Evolutionary conservation across 2,888 invertebrate species (phyloP).

Genomic region (Craniophora ligustri): DNA sequence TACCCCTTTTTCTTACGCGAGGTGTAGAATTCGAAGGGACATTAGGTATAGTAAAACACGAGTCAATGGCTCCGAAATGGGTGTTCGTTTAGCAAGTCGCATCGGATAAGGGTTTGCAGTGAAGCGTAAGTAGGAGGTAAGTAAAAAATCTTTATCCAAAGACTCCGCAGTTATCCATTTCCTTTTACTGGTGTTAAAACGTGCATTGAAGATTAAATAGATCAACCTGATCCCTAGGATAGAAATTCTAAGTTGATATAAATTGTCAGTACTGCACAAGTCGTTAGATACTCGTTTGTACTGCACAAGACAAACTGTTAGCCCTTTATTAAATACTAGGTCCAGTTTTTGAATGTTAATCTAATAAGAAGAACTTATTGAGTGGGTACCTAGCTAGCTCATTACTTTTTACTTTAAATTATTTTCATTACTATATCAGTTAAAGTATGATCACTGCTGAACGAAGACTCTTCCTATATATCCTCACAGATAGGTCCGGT

Average conservation of each 20-base stretch:
- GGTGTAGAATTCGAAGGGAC: conserved; percentile 25
- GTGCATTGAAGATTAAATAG: conserved; percentile 21
- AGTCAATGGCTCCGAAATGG: conserved; percentile 32
- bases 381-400: no score
- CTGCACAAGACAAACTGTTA: no score
- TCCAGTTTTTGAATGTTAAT: no score
- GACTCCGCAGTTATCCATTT: conserved; percentile 21
- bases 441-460: no score
- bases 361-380: no score
- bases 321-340: not conserved
- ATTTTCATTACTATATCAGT: no score
- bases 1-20: conserved; percentile 33
- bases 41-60: conserved; percentile 18
- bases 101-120: conserved; percentile 10
- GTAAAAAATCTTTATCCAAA: conserved; percentile 29
- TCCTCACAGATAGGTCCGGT: no score
- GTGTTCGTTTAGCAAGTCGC: conserved; percentile 19
- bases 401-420: no score
- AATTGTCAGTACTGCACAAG: no score
- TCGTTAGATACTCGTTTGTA: no score
- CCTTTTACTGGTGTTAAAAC: conserved; percentile 32
- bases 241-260: no score
- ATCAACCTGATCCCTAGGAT: not conserved
- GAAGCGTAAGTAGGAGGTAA: conserved; percentile 6
- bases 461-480: no score